phyloP scores from a whole-genome alignment of 2,113 vertebrate species.

The Ptilonorhynchus violaceus region DNA sequence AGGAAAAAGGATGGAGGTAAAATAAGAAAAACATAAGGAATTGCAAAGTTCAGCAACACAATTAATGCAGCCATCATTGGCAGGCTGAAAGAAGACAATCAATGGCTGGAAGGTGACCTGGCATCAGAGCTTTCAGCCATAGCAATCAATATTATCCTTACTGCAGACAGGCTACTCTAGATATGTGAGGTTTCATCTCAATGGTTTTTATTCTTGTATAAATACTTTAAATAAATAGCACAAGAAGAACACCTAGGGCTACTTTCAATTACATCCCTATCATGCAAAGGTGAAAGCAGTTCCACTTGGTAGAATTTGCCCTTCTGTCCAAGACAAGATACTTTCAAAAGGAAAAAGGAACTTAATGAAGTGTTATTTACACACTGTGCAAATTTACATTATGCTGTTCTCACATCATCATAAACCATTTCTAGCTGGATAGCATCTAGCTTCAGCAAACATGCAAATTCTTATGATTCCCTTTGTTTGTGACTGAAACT shows the following conservation, averaged over 20 bases:
- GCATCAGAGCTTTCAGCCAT: constrained; percentile 45
- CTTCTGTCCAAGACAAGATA: constrained; percentile 42
- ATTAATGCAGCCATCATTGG: constrained; percentile 59
- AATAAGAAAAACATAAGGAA: background rate
- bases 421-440: constrained; percentile 18
- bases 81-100: constrained; percentile 61
- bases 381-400: background rate
- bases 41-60: constrained; percentile 54
- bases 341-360: background rate
- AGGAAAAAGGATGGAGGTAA: constrained; percentile 31
- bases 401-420: background rate
- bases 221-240: constrained; percentile 59
- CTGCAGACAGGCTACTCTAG: background rate
- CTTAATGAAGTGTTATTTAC: constrained; percentile 37
- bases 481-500: background rate
- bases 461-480: background rate
- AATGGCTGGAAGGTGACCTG: constrained; percentile 74
- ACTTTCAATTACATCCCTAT: constrained; percentile 60
- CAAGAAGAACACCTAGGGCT: constrained; percentile 30
- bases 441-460: background rate
- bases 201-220: constrained; percentile 46
- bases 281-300: constrained; percentile 21
- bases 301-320: constrained; percentile 21
- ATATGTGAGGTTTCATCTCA: constrained; percentile 40
- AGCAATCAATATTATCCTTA: constrained; percentile 65